Base-by-base conservation (phyloP, 2,797 vertebrate species). In the Schizopygopsis pylzovi region DNA sequence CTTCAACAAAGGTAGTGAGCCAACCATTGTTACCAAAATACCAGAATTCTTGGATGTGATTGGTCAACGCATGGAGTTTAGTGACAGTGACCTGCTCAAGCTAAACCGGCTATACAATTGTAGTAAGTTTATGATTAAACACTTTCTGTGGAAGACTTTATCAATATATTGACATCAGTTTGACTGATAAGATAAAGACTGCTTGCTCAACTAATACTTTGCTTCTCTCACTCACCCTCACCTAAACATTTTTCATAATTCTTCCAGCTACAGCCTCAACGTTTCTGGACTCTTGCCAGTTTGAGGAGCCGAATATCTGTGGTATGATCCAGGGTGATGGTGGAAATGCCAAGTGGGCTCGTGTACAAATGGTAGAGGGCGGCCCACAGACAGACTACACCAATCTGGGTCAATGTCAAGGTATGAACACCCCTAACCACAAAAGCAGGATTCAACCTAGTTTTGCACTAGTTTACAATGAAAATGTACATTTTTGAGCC, bases 31-130 rank as follows among this genome's bases (percentile, higher is more conserved):
- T 83, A 97, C 97, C 39, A 97, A 94, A 85, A 96, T 97, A 85
- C 92, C 95, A 0, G 90, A 93, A 0, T 98, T 97, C 90, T 92
- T 91, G 65, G 92, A 97, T 22, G 95, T 98, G 81, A 97, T 98
- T 80, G 97, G 98, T 15, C 97, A 98, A 84, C 85, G 96, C 15
- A 96, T 98, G 94, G 97, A 96, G 80, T 97, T 99, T 92, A 98
- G 97, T 39, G 92, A 94, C 16, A 95, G 89, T 10, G 97, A 98
- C 88, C 89, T 98, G 12, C 85, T 90, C 89, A 98, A 98, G 82
- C 89, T 99, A 90, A 97, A 95, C 90, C 92, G 4, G 15, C 94
- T 98, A 0, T 98, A 98, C 93, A 97, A 96, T 73, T 99, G 98
- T 92, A 93, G 97, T 98, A 92, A 89, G 97, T 95, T 82, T 67